These are phyloP conservation scores for Sparus aurata DNA, from an alignment of 2,797 vertebrate species.

Conservation along the genomic window DNA sequence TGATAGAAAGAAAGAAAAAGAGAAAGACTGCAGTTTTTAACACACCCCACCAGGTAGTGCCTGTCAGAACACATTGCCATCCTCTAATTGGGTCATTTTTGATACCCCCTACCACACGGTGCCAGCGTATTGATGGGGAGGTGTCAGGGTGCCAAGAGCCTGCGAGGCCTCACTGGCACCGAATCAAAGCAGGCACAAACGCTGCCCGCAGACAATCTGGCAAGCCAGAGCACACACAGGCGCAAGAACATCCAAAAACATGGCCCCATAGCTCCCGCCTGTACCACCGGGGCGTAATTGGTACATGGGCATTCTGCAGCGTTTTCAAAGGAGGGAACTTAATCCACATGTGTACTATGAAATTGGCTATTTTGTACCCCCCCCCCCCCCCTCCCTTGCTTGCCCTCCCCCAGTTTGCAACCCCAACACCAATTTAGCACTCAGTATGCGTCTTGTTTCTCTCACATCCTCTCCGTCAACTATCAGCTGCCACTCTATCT, in stretches of 20 bases:
- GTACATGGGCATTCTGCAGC: conserved; percentile 86
- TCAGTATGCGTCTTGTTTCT: conserved; percentile 56
- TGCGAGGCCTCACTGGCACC: conserved; percentile 82
- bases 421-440: conserved; percentile 61
- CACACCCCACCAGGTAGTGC: conserved; percentile 84
- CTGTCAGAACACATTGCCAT: conserved; percentile 85
- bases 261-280: conserved; percentile 77
- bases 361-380: conserved; percentile 87
- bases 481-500: conserved; percentile 62
- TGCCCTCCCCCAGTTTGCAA: conserved; percentile 69
- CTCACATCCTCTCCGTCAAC: conserved; percentile 65
- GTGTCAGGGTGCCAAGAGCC: conserved; percentile 80
- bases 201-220: conserved; percentile 84
- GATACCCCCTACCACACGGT: conserved; percentile 78
- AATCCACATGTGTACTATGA: conserved; percentile 90
- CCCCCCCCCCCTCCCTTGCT: conserved; percentile 39
- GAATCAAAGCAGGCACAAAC: conserved; percentile 80
- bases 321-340: conserved; percentile 86
- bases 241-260: conserved; percentile 79
- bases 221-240: conserved; percentile 78
- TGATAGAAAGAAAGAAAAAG: conserved; percentile 18
- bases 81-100: conserved; percentile 88
- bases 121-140: conserved; percentile 81
- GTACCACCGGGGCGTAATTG: conserved; percentile 84
- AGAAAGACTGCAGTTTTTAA: conserved; percentile 62